Evolutionary conservation across 2,888 invertebrate species (phyloP), one percentile per base, ranked within the genome.

Genomic region (Toxonevra muliebris): DNA sequence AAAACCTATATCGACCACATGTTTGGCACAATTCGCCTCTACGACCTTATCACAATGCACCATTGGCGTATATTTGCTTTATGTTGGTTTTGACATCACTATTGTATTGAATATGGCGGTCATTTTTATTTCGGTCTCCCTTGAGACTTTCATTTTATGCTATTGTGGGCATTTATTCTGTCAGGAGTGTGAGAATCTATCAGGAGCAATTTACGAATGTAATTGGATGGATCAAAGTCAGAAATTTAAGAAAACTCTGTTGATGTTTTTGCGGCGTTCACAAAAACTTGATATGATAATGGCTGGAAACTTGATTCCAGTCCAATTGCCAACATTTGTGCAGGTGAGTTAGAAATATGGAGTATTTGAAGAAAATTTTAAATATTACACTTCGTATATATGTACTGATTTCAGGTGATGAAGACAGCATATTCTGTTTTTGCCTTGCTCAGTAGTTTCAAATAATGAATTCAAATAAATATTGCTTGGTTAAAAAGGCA

Each of bases 171-270:
- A 87, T 72, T 84, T 87, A 54, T 84, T 88, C 1, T 86, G 85
- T 3, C 74, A 80, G 10, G 79, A 86, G 82, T 87, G 87, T 55
- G 83, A 86, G 65, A 77, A 84, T 0, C 80, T 90, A 1, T 81
- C 86, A 0, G 80, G 82, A 2, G 84, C 85, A 58, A 76, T 88
- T 70, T 89, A 89, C 74, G 82, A 83, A 15, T 87, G 87, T 66
- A 86, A 87, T 5, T 89, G 89, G 89, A 84, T 87, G 60, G 84
- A 87, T 42, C 87, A 89, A 76, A 82, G 87, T 54, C 69, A 69
- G 0, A 77, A 76, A 53, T 88, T 87, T 74, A 84, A 84, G 11
- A 81, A 61, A 15, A 69, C 70, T 8, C 43, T 75, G 50, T 76
- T 85, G 60, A 78, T 88, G 17, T 84, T 88, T 45, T 85, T 89